Conservation (phyloP, 2,888 invertebrate genomes). For the Lithophane ornitopus region DNA sequence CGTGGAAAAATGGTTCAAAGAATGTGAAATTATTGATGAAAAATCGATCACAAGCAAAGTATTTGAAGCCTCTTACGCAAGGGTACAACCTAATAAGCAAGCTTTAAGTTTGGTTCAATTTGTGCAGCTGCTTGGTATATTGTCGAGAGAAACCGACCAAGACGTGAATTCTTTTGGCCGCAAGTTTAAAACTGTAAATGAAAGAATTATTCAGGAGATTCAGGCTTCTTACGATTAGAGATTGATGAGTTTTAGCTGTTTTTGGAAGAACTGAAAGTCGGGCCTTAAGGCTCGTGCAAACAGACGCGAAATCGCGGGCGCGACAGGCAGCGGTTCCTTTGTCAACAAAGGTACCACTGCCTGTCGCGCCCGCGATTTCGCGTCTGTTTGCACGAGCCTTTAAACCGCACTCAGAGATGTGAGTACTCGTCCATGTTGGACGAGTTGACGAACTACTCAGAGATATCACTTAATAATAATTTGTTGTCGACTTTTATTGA, state of each 20-base stretch:
- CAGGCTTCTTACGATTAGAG: slow-evolving; percentile 17
- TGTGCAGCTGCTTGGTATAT: slow-evolving; percentile 69
- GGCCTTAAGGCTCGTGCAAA: neutral
- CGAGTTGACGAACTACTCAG: too few relatives aligned
- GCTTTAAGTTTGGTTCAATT: slow-evolving; percentile 69
- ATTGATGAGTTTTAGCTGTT: neutral
- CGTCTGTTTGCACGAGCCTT: too few relatives aligned
- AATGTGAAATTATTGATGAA: slow-evolving; percentile 70
- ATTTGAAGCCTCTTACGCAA: slow-evolving; percentile 62
- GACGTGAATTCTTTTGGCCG: slow-evolving; percentile 57
- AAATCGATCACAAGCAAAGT: slow-evolving; percentile 46
- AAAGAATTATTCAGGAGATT: slow-evolving; percentile 57
- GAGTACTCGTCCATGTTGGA: too few relatives aligned
- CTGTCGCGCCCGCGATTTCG: too few relatives aligned
- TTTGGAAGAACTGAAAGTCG: neutral
- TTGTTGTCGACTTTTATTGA: too few relatives aligned
- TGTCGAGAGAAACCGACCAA: slow-evolving; percentile 65
- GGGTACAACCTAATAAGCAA: slow-evolving; percentile 67
- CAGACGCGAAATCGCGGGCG: too few relatives aligned
- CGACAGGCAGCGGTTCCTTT: too few relatives aligned
- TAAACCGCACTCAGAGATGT: neutral
- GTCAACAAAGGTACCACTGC: too few relatives aligned
- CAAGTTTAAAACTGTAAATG: slow-evolving; percentile 65
- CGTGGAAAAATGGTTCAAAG: slow-evolving; percentile 69
- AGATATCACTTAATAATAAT: neutral